A percentile compares a stretch with the other conserved stretches of the same genome.
Evolutionary conservation across 2,888 invertebrate species (phyloP).

Genomic region (Agriopis leucophaearia): DNA sequence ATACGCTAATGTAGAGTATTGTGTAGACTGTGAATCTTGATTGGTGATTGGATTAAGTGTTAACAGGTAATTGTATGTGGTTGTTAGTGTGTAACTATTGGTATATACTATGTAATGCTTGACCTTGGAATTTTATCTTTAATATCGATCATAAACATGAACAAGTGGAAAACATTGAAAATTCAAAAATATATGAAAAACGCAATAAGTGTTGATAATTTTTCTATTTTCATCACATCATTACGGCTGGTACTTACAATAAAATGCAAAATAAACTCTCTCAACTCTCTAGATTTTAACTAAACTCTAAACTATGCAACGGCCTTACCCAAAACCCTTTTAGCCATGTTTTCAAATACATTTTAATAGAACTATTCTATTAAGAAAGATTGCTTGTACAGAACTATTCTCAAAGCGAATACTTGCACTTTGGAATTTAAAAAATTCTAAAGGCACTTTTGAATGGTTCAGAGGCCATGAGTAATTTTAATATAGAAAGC

Average conservation of each 20-base stretch:
- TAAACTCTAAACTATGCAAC: neutral
- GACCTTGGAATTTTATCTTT: neutral
- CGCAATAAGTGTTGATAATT: too few species aligned
- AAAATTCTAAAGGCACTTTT: conserved; percentile 1
- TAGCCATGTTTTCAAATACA: neutral
- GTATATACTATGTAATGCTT: neutral
- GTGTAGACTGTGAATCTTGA: conserved; percentile 40
- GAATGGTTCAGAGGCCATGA: neutral
- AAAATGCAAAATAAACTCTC: neutral
- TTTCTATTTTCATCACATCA: too few species aligned
- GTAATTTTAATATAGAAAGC: conserved; percentile 7
- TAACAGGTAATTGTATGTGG: conserved; percentile 16
- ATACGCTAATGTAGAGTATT: neutral
- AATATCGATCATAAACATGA: neutral
- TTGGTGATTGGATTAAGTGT: conserved; percentile 46
- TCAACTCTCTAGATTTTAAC: neutral
- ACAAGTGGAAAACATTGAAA: too few species aligned
- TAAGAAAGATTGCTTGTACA: neutral
- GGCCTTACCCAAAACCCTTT: neutral
- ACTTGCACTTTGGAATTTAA: conserved; percentile 10
- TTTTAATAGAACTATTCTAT: neutral
- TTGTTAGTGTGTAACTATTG: neutral
- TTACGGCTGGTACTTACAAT: too few species aligned
- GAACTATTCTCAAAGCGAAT: neutral
- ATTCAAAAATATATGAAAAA: too few species aligned